A percentile compares a stretch with the other conserved stretches of the same genome.
Conservation (phyloP, 2,797 vertebrate genomes). For the Microcaecilia unicolor region DNA sequence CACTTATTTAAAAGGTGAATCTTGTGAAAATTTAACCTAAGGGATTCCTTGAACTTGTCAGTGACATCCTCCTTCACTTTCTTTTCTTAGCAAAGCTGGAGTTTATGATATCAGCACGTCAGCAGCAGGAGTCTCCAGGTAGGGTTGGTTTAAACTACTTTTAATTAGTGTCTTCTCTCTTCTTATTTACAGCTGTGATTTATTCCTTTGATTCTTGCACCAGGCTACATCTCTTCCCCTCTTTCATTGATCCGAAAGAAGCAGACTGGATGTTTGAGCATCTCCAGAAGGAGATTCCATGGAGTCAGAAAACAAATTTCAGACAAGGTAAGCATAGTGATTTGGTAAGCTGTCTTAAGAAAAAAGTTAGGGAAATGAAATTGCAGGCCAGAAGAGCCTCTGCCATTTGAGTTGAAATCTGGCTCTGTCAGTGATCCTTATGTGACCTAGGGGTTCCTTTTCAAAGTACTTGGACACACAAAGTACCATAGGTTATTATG, state of each 20-base stretch:
- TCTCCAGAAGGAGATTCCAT: conserved; percentile 75
- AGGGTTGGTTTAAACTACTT: conserved; percentile 6
- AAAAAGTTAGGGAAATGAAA: no score
- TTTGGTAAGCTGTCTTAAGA: no score
- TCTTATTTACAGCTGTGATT: no score
- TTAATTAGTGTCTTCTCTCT: not conserved
- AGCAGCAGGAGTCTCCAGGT: conserved; percentile 55
- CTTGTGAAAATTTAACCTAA: no score
- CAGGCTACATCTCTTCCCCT: conserved; percentile 70
- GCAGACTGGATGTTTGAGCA: conserved; percentile 83
- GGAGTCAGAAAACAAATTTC: conserved; percentile 81
- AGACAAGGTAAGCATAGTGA: conserved; percentile 51
- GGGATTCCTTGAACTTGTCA: no score
- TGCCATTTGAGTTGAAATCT: no score
- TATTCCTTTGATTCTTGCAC: not conserved
- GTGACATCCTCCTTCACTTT: conserved; percentile 2
- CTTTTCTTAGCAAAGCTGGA: conserved; percentile 42
- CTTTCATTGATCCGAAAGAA: conserved; percentile 69
- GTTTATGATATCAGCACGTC: conserved; percentile 52
- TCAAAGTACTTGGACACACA: no score
- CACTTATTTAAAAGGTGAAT: no score
- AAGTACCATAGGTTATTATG: no score
- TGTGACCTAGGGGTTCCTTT: no score
- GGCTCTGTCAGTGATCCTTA: no score
- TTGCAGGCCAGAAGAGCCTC: no score